Evolutionary conservation across 2,797 vertebrate genomes (phyloP), one percentile per base, ranked within the genome.

Genomic region (Halcyon badia): DNA sequence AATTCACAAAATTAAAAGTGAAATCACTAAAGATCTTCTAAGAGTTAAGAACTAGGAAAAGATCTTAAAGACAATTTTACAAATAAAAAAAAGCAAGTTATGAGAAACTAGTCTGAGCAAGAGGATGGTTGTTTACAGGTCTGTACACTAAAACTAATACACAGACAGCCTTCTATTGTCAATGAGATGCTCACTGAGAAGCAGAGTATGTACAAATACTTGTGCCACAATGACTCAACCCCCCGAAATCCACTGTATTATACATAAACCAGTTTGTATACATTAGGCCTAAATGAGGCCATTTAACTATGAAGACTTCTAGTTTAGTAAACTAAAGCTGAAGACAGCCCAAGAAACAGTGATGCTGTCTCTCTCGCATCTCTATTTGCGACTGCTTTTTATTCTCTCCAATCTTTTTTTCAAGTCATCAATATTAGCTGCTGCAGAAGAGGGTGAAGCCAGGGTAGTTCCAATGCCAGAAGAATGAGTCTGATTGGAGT

Each of bases 361-460:
- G 41, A 92, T n/a, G 75, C 94, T 11, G 60, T 85, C 73, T 70
- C 68, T 95, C 86, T 81, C 5, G 44, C 94, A 86, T 83, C 77
- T 96, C 97, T 98, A 99, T 97, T 99, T 99, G 97, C 99, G 98
- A 97, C 99, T 99, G 98, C 99, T 99, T 98, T 99, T 99, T 98
- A 99, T 99, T 98, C 99, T 98, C 98, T 99, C 99, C 98, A 99
- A 98, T 97, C 99, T 99, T 96, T 99, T 99, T 99, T 99, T 99
- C 98, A 99, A 99, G 98, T 99, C 99, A 73, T 99, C 99, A 37
- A 99, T 99, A 98, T 99, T 99, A 90, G 99, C 95, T 4, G 98
- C 97, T 93, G 98, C 46, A 82, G 97, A 96, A n/a, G 97, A 97
- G 19, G 99, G 98, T 9, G 99, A 98, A 82, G 99, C 98, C 10